A percentile compares a stretch with the other conserved stretches of the same genome.
These are phyloP conservation scores for Macrotis lagotis DNA, from an alignment of 2,113 vertebrate species.

Conservation along the genomic window DNA sequence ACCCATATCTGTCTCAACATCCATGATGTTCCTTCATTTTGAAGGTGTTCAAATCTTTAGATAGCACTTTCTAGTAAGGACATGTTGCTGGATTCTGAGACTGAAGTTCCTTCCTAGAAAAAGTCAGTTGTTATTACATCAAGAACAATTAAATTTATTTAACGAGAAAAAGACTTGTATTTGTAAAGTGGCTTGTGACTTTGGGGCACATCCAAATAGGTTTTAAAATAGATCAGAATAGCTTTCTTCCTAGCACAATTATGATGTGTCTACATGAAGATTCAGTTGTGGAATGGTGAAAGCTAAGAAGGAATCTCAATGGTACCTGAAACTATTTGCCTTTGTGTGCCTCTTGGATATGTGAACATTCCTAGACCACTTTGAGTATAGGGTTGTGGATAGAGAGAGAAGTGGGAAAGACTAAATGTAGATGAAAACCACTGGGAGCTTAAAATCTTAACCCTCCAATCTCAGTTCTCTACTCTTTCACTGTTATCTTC, in stretches of 20 bases:
- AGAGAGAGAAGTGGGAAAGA: neutral
- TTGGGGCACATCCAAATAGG: conserved; percentile 55
- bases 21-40: neutral
- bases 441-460: neutral
- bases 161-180: conserved; percentile 56
- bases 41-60: conserved; percentile 1
- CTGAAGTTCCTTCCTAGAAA: conserved; percentile 34
- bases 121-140: conserved; percentile 53
- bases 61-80: conserved; percentile 16
- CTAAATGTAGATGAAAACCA: neutral
- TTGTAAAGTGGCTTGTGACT: conserved; percentile 68
- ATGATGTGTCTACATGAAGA: conserved; percentile 21
- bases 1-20: accelerated
- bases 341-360: neutral
- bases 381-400: neutral
- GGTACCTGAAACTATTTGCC: conserved; percentile 18
- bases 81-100: neutral
- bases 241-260: conserved; percentile 18
- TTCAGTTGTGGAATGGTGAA: conserved; percentile 30
- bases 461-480: neutral
- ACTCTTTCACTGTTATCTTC: neutral
- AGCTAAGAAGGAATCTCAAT: neutral
- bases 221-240: conserved; percentile 75
- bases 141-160: conserved; percentile 63
- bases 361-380: neutral